These are phyloP conservation scores for Aegotheles bennettii DNA, from an alignment of 2,113 vertebrate genomes.

Conservation along the genomic window DNA sequence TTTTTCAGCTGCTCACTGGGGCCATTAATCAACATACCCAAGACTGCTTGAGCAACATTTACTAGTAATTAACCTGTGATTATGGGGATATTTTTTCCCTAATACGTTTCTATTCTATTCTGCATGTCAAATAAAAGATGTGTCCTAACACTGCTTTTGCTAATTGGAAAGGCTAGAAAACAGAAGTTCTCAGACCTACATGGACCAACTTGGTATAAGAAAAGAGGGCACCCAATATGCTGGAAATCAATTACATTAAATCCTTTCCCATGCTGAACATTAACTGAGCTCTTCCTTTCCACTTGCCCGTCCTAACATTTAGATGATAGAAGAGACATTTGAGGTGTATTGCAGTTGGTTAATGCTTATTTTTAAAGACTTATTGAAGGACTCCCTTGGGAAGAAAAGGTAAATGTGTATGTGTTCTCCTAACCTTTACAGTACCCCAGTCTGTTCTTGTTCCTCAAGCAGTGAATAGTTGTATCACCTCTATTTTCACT, in stretches of 20 bases:
- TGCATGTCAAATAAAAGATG: neutral
- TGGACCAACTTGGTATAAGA: neutral
- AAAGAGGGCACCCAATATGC: neutral
- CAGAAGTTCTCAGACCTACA: constrained; percentile 3
- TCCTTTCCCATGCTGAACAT: neutral
- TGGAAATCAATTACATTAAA: neutral
- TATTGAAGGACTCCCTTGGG: neutral
- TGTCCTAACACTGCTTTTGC: neutral
- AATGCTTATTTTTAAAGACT: neutral
- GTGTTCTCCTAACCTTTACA: neutral
- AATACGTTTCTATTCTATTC: neutral
- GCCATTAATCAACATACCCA: constrained; percentile 78
- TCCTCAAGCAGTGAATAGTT: neutral
- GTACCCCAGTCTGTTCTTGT: neutral
- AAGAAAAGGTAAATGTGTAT: neutral
- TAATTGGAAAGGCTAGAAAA: constrained; percentile 1
- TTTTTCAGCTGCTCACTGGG: constrained; percentile 46
- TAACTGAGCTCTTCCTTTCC: neutral
- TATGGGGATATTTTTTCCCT: constrained; percentile 50
- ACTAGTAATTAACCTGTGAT: constrained; percentile 82
- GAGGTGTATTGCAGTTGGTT: neutral
- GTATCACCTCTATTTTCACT: neutral
- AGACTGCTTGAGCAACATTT: constrained; percentile 65
- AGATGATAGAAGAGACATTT: neutral
- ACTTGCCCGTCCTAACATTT: neutral